phyloP scores from a whole-genome alignment of 1,140 invertebrate species.

The Drosophila lowei region DNA sequence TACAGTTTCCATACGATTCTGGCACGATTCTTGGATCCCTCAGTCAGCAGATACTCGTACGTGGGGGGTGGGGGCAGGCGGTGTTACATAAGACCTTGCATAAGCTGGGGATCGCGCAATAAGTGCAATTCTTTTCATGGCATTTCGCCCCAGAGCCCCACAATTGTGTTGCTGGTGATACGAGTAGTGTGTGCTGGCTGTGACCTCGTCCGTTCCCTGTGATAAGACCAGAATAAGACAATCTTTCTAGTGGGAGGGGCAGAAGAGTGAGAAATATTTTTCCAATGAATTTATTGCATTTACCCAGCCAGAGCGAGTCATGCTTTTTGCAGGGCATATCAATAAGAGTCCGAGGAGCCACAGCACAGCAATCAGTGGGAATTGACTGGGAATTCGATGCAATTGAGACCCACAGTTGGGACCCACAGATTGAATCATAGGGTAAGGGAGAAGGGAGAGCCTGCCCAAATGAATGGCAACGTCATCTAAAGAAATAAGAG shows the following conservation, averaged over 20 bases:
- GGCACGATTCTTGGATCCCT: conserved; percentile 34
- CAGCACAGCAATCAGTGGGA: conserved; percentile 12
- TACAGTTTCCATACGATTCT: conserved; percentile 27
- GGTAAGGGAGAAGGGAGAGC: background rate
- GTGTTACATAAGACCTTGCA: conserved; percentile 34
- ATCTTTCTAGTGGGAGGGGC: background rate
- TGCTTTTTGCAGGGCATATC: conserved; percentile 20
- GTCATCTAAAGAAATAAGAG: too few relatives aligned
- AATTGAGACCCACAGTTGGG: background rate
- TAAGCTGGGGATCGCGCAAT: conserved; percentile 16
- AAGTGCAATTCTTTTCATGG: conserved; percentile 11
- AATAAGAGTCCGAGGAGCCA: conserved; percentile 10
- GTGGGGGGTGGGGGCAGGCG: too few relatives aligned
- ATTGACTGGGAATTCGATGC: conserved; percentile 15
- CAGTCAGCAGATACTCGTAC: conserved; percentile 19
- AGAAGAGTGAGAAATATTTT: background rate
- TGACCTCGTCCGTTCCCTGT: conserved; percentile 18
- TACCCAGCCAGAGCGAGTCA: conserved; percentile 22
- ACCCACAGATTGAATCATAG: conserved; percentile 13
- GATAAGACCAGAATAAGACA: conserved; percentile 3
- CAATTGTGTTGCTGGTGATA: too few relatives aligned
- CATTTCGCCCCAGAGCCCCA: background rate
- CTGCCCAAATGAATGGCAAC: background rate
- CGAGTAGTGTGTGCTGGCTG: background rate
- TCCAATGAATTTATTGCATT: conserved; percentile 45